A percentile compares a stretch with the other conserved stretches of the same genome.
These are phyloP conservation scores for Forbesichthys agassizii DNA, from an alignment of 2,113 vertebrate genomes.

Conservation along the genomic window DNA sequence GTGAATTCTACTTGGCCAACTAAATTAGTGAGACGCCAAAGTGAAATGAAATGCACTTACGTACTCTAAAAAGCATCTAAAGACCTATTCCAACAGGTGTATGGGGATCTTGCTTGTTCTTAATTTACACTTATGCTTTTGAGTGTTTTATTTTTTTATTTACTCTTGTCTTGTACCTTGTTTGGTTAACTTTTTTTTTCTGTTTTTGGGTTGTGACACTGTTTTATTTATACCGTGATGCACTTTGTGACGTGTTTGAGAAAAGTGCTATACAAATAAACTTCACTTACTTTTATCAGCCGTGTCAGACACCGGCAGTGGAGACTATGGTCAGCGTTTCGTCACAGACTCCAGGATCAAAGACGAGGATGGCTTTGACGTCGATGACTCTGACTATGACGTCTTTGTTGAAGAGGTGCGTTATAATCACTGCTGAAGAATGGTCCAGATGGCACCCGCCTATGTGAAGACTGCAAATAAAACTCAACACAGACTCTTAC, in stretches of 20 bases:
- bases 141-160: neutral
- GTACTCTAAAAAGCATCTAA: too few relatives aligned
- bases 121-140: too few relatives aligned
- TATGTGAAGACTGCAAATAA: neutral
- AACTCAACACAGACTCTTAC: neutral
- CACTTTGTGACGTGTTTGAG: too few relatives aligned
- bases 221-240: neutral
- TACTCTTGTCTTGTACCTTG: neutral
- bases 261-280: too few relatives aligned
- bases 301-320: constrained; percentile 82
- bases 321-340: constrained; percentile 77
- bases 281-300: constrained; percentile 63
- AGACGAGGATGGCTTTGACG: constrained; percentile 81
- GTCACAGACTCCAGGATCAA: constrained; percentile 69
- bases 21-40: too few relatives aligned
- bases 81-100: too few relatives aligned
- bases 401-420: constrained; percentile 90
- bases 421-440: neutral
- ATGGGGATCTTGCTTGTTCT: too few relatives aligned
- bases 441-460: neutral
- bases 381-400: constrained; percentile 89
- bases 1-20: too few relatives aligned
- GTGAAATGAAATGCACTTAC: too few relatives aligned
- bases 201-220: neutral
- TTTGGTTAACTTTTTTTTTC: neutral